Conservation (phyloP, 92 coral and sea anemone genomes). For the Porites divaricata region DNA sequence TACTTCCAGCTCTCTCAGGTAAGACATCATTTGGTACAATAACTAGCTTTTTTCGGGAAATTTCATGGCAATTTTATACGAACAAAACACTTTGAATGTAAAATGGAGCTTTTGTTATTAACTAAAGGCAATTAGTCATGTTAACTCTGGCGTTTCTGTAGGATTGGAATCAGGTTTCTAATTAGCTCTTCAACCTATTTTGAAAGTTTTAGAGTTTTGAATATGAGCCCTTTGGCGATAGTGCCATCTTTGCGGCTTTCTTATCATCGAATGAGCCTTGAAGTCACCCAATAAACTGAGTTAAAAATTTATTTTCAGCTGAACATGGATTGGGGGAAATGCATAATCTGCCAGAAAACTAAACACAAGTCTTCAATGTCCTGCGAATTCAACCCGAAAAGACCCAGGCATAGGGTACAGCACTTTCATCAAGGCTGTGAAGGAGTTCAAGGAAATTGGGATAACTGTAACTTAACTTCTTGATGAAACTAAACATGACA, state of each 20-base stretch:
- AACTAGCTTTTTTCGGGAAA: conserved; percentile 3
- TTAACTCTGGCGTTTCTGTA: conserved; percentile 6
- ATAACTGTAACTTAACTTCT: conserved; percentile 19
- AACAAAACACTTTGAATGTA: conserved; percentile 20
- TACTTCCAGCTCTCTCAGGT: conserved; percentile 12
- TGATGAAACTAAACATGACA: conserved; percentile 25
- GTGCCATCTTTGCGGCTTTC: conserved; percentile 12
- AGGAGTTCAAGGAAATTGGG: conserved; percentile 33
- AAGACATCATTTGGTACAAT: conserved; percentile 10
- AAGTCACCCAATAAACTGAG: no score
- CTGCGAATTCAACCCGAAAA: conserved; percentile 42
- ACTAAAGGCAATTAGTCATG: conserved; percentile 11
- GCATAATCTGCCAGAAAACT: conserved; percentile 47
- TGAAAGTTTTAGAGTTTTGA: conserved; percentile 16
- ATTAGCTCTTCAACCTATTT: conserved; percentile 12
- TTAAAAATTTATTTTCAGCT: conserved; percentile 12
- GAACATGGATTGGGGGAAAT: conserved; percentile 41
- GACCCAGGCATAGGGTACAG: conserved; percentile 44
- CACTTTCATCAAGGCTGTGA: conserved; percentile 37
- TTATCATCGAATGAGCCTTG: conserved; percentile 3
- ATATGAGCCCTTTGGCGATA: conserved; percentile 15
- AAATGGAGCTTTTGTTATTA: conserved; percentile 19
- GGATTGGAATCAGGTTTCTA: conserved; percentile 16
- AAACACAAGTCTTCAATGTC: conserved; percentile 37
- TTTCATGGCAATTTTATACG: conserved; percentile 8